A percentile compares a stretch with the other conserved stretches of the same genome.
Conservation (phyloP, 2,797 vertebrate genomes). For the Avahi laniger region DNA sequence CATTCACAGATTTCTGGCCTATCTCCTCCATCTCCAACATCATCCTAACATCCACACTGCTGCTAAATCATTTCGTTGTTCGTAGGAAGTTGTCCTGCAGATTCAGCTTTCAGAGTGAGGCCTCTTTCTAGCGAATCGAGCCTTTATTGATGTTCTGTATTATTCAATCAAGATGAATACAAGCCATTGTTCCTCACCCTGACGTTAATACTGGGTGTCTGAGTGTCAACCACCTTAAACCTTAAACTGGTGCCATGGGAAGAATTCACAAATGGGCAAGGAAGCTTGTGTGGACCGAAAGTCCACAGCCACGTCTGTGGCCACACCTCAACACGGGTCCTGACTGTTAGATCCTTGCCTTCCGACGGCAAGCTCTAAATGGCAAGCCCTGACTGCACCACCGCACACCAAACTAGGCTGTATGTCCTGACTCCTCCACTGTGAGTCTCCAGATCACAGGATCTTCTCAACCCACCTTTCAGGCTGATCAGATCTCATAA, state of each 20-base stretch:
- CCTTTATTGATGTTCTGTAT: not conserved
- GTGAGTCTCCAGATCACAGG: not conserved
- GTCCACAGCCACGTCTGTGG: not conserved
- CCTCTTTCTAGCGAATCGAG: not conserved
- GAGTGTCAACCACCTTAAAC: not conserved
- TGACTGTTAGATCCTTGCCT: not conserved
- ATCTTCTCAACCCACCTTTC: not conserved
- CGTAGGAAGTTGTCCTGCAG: not conserved
- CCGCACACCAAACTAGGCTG: not conserved
- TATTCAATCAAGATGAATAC: not conserved
- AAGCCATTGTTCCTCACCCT: not conserved
- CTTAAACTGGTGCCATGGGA: not conserved
- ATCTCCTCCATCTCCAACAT: too few relatives aligned
- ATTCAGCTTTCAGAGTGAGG: not conserved
- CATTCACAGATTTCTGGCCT: not conserved
- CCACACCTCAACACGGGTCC: fast-evolving
- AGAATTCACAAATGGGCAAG: not conserved
- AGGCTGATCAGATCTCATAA: not conserved
- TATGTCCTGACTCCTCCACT: not conserved
- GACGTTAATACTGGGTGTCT: not conserved
- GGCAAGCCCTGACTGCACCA: not conserved
- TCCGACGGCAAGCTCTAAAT: not conserved
- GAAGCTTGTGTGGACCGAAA: not conserved
- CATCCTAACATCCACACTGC: not conserved
- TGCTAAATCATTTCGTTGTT: not conserved